Conservation (phyloP, 2,113 vertebrate species). For the Ameiurus melas region DNA sequence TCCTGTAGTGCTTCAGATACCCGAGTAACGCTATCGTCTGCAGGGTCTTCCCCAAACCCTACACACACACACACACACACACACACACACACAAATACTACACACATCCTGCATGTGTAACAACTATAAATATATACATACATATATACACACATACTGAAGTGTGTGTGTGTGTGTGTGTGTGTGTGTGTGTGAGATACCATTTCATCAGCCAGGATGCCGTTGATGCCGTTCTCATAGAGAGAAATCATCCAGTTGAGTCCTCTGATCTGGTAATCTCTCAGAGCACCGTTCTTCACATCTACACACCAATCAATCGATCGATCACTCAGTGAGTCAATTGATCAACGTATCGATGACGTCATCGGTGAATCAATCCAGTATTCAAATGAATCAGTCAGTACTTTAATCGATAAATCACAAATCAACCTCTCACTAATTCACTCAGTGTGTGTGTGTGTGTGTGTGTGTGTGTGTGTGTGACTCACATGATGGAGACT, state of each 20-base stretch:
- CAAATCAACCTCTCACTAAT: not conserved
- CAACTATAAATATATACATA: not conserved
- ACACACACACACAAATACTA: conserved; percentile 25
- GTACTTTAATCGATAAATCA: not conserved
- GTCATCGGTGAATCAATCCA: not conserved
- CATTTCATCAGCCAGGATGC: conserved; percentile 92
- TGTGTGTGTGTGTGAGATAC: conserved; percentile 65
- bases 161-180: not conserved
- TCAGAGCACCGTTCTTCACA: conserved; percentile 83
- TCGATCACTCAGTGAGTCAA: not conserved
- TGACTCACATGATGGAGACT: conserved; percentile 85
- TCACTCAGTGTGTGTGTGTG: not conserved
- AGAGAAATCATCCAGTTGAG: conserved; percentile 91
- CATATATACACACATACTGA: not conserved
- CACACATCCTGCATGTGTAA: not conserved
- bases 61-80: conserved; percentile 45
- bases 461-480: not conserved
- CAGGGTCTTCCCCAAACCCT: conserved; percentile 89
- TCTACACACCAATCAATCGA: conserved; percentile 65
- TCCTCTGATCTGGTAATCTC: conserved; percentile 88
- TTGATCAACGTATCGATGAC: not conserved
- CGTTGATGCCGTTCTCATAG: conserved; percentile 90
- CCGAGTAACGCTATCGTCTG: conserved; percentile 87
- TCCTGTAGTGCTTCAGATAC: conserved; percentile 88
- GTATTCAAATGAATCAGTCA: not conserved